Evolutionary conservation across 2,113 vertebrate species (phyloP), one percentile per base, ranked within the genome.

Genomic region (Rafetus swinhoei): DNA sequence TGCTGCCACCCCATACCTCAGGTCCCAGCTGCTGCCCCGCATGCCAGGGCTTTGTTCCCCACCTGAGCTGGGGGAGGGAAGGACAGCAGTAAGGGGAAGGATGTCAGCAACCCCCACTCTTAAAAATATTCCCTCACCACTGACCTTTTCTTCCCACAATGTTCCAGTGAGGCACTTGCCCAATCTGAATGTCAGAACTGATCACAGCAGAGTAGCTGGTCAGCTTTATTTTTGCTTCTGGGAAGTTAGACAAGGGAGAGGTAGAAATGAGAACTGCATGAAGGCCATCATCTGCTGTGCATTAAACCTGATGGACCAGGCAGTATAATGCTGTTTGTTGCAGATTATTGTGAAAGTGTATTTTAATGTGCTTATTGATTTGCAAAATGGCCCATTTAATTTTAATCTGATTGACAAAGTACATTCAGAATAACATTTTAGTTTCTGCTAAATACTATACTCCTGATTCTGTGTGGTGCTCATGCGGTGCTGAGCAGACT

Each of bases 221-320:
- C 45, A 45, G 45, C 45, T 45, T 45, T 45, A 45, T 45, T 45
- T 45, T 45, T 45, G 45, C 45, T 45, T 45, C 45, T 45, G 5
- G 45, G 45, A 45, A 59, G 57, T 32, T 81, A 69, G 2, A 19
- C 5, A 59, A 80, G 1, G 1, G 59, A 77, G 84, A 81, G 1
- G 3, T 91, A 87, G 54, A 90, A 93, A 90, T 62, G 0, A 65
- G 39, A 90, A 86, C 29, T 91, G 39, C 57, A 10, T 2, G 79
- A 7, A 18, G 39, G 19, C 54, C 19, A 88, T 3, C n/a, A 83
- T 4, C 1, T 60, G 1, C 2, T 65, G 7, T 81, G 77, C 0
- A 0, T 84, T 91, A 96, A 91, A 74, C 14, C 7, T 94, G 82
- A 88, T 76, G 60, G 95, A 94, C 62, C 0, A 91, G 39, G 32